Evolutionary conservation across 2,113 vertebrate genomes (phyloP).

Genomic region (Felis chaus): DNA sequence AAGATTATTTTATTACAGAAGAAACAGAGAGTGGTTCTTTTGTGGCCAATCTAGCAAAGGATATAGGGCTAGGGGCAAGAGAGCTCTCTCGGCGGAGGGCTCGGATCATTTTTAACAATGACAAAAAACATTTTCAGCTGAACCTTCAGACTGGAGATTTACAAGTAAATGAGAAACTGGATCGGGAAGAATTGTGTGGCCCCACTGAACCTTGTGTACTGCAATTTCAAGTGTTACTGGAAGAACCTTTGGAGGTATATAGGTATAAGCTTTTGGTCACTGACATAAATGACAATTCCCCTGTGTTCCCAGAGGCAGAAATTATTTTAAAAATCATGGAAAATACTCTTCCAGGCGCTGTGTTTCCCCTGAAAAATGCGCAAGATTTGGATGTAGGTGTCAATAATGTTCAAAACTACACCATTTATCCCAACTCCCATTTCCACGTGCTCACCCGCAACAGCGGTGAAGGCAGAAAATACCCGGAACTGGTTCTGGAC

Average conservation of each 20-base stretch:
- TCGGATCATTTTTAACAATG: conserved; percentile 83
- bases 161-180: conserved; percentile 84
- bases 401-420: conserved; percentile 32
- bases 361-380: conserved; percentile 84
- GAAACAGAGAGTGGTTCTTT: conserved; percentile 83
- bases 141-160: conserved; percentile 83
- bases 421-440: conserved; percentile 19
- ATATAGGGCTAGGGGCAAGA: conserved; percentile 88
- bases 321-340: conserved; percentile 84
- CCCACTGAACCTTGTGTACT: conserved; percentile 82
- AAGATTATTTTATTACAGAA: conserved; percentile 83
- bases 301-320: conserved; percentile 80
- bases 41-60: conserved; percentile 89
- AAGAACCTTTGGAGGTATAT: conserved; percentile 86
- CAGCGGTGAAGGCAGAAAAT: conserved; percentile 19
- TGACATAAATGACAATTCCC: conserved; percentile 90
- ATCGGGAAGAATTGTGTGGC: conserved; percentile 87
- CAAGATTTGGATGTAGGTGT: conserved; percentile 73
- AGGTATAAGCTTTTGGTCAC: conserved; percentile 85
- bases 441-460: not conserved
- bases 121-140: conserved; percentile 83
- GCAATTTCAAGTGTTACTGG: conserved; percentile 86
- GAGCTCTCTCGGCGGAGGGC: conserved; percentile 85
- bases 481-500: conserved; percentile 59
- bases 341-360: conserved; percentile 78